These are phyloP conservation scores for Troglohyphantes excavatus DNA, from an alignment of 2,888 invertebrate genomes.

Conservation along the genomic window DNA sequence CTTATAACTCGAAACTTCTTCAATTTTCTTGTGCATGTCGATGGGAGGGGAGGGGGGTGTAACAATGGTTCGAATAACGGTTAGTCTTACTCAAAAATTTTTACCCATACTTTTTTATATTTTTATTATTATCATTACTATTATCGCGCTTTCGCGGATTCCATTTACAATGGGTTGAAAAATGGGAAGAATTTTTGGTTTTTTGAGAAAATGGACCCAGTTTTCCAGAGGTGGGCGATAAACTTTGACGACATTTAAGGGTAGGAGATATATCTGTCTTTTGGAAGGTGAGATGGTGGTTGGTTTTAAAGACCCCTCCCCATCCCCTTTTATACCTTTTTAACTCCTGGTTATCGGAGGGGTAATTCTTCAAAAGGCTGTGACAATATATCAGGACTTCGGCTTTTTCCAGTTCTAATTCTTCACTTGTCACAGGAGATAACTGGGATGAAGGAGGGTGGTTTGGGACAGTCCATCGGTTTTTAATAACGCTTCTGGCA, in stretches of 20 bases:
- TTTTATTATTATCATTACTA: slow-evolving; percentile 76
- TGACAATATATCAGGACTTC: slow-evolving; percentile 74
- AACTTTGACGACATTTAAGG: slow-evolving; percentile 73
- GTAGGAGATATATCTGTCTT: slow-evolving; percentile 71
- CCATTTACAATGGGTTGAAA: slow-evolving; percentile 71
- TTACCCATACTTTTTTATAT: slow-evolving; percentile 60
- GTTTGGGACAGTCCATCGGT: slow-evolving; percentile 70
- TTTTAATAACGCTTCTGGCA: slow-evolving; percentile 65
- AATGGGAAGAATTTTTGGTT: slow-evolving; percentile 73
- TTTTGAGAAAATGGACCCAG: slow-evolving; percentile 38
- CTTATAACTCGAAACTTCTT: slow-evolving; percentile 70
- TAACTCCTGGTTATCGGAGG: slow-evolving; percentile 58
- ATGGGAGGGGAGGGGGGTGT: slow-evolving; percentile 44
- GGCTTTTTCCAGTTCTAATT: slow-evolving; percentile 75
- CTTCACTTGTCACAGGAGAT: slow-evolving; percentile 70
- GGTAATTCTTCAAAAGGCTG: slow-evolving; percentile 67
- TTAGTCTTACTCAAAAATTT: slow-evolving; percentile 68
- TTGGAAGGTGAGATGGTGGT: slow-evolving; percentile 48
- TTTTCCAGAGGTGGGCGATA: slow-evolving; percentile 73
- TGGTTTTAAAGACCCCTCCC: slow-evolving; percentile 59
- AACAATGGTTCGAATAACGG: slow-evolving; percentile 70
- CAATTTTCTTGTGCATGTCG: slow-evolving; percentile 74
- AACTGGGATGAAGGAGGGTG: slow-evolving; percentile 45
- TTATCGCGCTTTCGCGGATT: slow-evolving; percentile 41
- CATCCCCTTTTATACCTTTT: slow-evolving; percentile 56